Conservation (phyloP, 2,888 invertebrate species). For the Lobophora halterata region DNA sequence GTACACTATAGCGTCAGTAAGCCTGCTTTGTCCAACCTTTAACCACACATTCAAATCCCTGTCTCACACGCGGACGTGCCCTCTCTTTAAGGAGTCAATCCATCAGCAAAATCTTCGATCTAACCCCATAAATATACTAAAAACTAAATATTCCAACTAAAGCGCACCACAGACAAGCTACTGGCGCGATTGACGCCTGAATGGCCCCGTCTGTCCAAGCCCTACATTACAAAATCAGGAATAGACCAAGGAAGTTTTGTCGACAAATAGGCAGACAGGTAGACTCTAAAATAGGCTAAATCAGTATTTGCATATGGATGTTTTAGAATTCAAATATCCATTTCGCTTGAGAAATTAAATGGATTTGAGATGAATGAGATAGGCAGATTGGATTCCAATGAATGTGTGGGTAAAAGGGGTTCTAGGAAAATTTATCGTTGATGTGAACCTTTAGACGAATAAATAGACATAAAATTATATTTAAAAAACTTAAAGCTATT, state of each 20-base stretch:
- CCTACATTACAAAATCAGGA: conserved; percentile 24
- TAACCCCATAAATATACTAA: conserved; percentile 21
- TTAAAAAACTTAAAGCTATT: too few relatives aligned
- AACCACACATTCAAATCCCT: too few relatives aligned
- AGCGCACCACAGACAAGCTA: conserved; percentile 12
- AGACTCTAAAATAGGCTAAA: conserved; percentile 12
- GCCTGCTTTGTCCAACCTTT: too few relatives aligned
- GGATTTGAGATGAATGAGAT: too few relatives aligned
- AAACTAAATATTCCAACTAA: conserved; percentile 20
- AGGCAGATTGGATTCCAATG: too few relatives aligned
- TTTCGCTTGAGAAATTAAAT: conserved; percentile 1
- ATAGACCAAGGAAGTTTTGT: conserved; percentile 18
- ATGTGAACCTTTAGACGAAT: too few relatives aligned
- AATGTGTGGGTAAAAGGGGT: too few relatives aligned
- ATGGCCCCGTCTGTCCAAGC: conserved; percentile 21
- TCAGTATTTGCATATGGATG: too few relatives aligned
- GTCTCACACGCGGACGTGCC: too few relatives aligned
- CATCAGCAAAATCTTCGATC: conserved; percentile 21
- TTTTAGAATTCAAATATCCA: conserved; percentile 14
- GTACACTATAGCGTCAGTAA: too few relatives aligned
- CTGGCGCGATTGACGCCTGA: conserved; percentile 29
- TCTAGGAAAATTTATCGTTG: too few relatives aligned
- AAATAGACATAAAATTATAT: too few relatives aligned
- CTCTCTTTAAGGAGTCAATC: conserved; percentile 15
- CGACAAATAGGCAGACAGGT: conserved; percentile 29